Evolutionary conservation across 2,797 vertebrate species (phyloP).

Genomic region (Acrossocheilus fasciatus): DNA sequence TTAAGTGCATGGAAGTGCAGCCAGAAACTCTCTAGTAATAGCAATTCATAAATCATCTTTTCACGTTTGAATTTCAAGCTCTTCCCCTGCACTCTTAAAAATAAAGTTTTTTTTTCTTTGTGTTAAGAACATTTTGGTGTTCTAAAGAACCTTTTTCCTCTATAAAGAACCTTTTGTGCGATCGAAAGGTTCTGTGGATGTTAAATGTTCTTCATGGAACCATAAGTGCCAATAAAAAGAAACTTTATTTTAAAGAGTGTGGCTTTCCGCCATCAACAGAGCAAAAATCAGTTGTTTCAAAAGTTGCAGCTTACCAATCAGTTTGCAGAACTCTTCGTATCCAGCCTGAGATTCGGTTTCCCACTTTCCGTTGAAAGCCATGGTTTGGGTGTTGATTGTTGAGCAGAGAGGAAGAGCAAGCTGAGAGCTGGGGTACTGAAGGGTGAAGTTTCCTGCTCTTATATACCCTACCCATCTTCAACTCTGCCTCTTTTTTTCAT

Average conservation of each 20-base stretch:
- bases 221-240: not conserved
- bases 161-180: not conserved
- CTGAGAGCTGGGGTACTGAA: slow-evolving; percentile 66
- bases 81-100: not conserved
- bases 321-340: slow-evolving; percentile 89
- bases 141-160: not conserved
- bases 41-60: not conserved
- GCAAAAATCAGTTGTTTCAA: not conserved
- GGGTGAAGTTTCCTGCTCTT: slow-evolving; percentile 59
- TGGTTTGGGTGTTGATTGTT: slow-evolving; percentile 67
- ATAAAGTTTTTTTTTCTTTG: not conserved
- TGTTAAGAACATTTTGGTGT: not conserved
- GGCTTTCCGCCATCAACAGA: not conserved
- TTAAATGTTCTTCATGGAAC: not conserved
- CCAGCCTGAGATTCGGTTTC: slow-evolving; percentile 90
- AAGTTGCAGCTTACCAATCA: slow-evolving; percentile 81
- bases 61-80: not conserved
- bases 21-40: not conserved
- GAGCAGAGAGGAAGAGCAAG: slow-evolving; percentile 58
- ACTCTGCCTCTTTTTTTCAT: slow-evolving; percentile 61
- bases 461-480: slow-evolving; percentile 65
- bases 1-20: not conserved
- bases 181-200: not conserved
- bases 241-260: not conserved
- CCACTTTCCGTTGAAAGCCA: slow-evolving; percentile 91